phyloP scores from a whole-genome alignment of 2,888 invertebrate species.

The Pyrocoelia pectoralis region DNA sequence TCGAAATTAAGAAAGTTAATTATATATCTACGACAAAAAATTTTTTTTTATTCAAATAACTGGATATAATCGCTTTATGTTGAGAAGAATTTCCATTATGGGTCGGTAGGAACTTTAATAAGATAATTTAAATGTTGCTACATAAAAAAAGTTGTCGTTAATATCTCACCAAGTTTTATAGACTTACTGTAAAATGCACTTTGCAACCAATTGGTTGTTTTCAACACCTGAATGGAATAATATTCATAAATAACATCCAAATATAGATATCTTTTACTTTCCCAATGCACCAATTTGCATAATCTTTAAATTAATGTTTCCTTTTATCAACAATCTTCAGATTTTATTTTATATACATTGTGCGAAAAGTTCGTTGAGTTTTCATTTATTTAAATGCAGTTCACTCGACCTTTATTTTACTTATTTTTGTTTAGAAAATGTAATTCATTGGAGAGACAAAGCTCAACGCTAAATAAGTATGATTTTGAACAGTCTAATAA shows the following conservation, averaged over 20 bases:
- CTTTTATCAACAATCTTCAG: background rate
- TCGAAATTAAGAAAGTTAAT: conserved; percentile 18
- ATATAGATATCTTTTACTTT: conserved; percentile 7
- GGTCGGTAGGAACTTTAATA: conserved; percentile 21
- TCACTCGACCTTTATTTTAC: too few species aligned
- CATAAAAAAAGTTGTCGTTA: conserved; percentile 11
- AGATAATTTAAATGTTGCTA: conserved; percentile 23
- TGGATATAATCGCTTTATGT: background rate
- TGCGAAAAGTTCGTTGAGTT: background rate
- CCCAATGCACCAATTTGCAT: conserved; percentile 1
- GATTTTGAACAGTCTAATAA: too few species aligned
- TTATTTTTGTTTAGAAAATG: too few species aligned
- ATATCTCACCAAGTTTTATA: conserved; percentile 21
- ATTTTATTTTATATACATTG: background rate
- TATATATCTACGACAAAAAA: background rate
- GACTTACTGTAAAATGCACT: conserved; percentile 21
- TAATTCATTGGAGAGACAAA: too few species aligned
- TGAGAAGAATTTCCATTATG: background rate
- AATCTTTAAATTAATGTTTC: background rate
- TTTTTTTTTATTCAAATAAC: background rate
- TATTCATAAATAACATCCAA: conserved; percentile 1
- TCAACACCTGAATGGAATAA: conserved; percentile 3
- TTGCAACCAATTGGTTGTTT: conserved; percentile 13
- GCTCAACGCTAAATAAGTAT: too few species aligned
- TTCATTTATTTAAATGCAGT: too few species aligned